A percentile compares a stretch with the other conserved stretches of the same genome.
Conservation (phyloP, 2,888 invertebrate species). For the Trissoscelio sp. region DNA sequence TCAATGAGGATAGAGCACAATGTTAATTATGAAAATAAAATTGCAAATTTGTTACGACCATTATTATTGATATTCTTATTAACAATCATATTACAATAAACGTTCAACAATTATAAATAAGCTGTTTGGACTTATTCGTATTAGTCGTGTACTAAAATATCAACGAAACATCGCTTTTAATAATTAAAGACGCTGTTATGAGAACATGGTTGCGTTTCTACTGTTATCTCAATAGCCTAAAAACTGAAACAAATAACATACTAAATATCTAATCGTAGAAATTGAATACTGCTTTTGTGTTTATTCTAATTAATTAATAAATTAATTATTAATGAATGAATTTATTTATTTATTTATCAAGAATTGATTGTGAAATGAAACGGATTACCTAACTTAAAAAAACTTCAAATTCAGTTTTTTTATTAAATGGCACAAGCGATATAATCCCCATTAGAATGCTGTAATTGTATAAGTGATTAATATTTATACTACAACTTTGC, state of each 20-base stretch:
- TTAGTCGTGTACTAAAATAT: conserved; percentile 41
- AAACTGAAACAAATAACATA: conserved; percentile 45
- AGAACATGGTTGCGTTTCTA: conserved; percentile 38
- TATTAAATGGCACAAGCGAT: conserved; percentile 36
- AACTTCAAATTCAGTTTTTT: no score
- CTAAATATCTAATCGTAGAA: conserved; percentile 23
- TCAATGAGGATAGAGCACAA: no score
- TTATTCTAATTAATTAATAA: no score
- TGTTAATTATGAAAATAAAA: conserved; percentile 23
- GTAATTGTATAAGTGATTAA: conserved; percentile 35
- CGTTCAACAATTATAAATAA: conserved; percentile 65
- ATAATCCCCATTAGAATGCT: conserved; percentile 22
- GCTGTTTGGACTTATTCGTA: conserved; percentile 39
- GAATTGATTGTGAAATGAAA: conserved; percentile 5
- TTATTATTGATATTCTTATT: conserved; percentile 58
- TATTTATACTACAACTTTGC: background rate
- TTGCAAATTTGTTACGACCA: conserved; percentile 31
- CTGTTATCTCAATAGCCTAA: conserved; percentile 25
- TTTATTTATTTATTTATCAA: no score
- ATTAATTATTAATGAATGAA: no score
- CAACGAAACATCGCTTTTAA: conserved; percentile 27
- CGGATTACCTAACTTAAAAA: conserved; percentile 33
- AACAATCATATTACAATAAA: conserved; percentile 67
- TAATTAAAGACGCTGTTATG: conserved; percentile 26
- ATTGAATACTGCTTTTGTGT: conserved; percentile 27